Evolutionary conservation across 1,140 invertebrate genomes (phyloP), one percentile per base, ranked within the genome.

Genomic region (Chironomus striatipennis): DNA sequence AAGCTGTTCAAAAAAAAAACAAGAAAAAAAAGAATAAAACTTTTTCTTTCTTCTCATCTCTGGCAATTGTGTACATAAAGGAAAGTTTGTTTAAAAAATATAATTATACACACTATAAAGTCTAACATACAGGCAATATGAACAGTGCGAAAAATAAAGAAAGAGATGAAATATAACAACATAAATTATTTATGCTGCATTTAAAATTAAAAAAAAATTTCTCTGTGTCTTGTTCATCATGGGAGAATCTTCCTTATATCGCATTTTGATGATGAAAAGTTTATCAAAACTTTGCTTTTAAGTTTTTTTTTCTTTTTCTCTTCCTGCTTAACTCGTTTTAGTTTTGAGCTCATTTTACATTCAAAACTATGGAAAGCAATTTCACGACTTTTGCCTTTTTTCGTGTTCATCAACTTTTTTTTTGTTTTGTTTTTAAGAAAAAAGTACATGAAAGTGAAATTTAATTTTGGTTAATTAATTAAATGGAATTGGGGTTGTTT

Each of bases 111-210:
- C 47, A 57, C 47, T 57, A 57, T 57, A 57, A n/a, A 57, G 12
- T 57, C 24, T 34, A n/a, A 34, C 24, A 34, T 34, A 34, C 24
- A 34, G 24, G 47, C 47, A 57, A 57, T 12, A 57, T 57, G 47
- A 57, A 15, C 47, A 57, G 47, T 57, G 47, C 47, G n/a, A n/a
- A 15, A 8, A 47, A 57, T 47, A n/a, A 57, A 57, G 8, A 47
- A 47, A 10, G 8, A 47, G 47, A 57, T 57, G 47, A 57, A 57
- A 57, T n/a, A 57, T 57, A 57, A 57, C 47, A 57, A 57, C 47
- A 57, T 57, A 57, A 57, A 57, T 57, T 57, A 57, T 57, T 57
- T 57, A 57, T 57, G 47, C 47, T n/a, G n/a, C 47, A 57, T 57
- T 57, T 57, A 57, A 57, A 57, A 57, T 57, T 57, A 57, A 57